Evolutionary conservation across 2,797 vertebrate genomes (phyloP).

Genomic region (Halcyon leucocephala): DNA sequence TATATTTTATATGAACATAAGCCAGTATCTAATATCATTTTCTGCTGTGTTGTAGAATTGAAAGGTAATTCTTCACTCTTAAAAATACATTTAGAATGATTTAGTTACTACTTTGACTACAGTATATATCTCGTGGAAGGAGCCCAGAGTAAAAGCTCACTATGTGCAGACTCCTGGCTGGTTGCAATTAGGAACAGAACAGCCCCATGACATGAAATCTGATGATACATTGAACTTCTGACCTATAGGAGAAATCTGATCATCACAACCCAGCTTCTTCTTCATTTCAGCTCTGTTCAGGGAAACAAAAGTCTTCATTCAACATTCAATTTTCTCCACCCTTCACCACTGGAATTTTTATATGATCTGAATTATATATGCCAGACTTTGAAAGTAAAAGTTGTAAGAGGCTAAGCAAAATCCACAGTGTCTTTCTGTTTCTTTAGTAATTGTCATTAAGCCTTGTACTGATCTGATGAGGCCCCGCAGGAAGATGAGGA

Average conservation of each 20-base stretch:
- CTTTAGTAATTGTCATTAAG: not conserved
- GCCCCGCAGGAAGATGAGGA: not conserved
- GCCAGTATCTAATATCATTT: not conserved
- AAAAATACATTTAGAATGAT: not conserved
- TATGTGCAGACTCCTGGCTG: not conserved
- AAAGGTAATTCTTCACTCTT: slow-evolving; percentile 14
- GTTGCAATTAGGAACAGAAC: slow-evolving; percentile 24
- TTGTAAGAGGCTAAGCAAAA: not conserved
- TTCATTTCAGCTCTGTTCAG: slow-evolving; percentile 22
- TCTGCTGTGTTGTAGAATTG: not conserved
- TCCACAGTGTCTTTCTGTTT: not conserved
- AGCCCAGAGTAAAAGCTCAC: not conserved
- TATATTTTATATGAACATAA: not conserved
- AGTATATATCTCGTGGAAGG: not conserved
- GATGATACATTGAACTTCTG: slow-evolving; percentile 47
- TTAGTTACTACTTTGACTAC: not conserved
- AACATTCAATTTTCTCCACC: not conserved
- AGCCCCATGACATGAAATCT: slow-evolving; percentile 45
- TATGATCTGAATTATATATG: not conserved
- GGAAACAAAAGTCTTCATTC: slow-evolving; percentile 46
- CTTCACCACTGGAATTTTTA: slow-evolving; percentile 46
- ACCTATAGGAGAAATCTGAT: slow-evolving; percentile 56
- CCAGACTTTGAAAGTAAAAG: not conserved
- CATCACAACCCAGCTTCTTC: not conserved
- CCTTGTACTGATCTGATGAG: not conserved